Evolutionary conservation across 1,140 invertebrate species (phyloP), one percentile per base, ranked within the genome.

Genomic region (Pantala flavescens): DNA sequence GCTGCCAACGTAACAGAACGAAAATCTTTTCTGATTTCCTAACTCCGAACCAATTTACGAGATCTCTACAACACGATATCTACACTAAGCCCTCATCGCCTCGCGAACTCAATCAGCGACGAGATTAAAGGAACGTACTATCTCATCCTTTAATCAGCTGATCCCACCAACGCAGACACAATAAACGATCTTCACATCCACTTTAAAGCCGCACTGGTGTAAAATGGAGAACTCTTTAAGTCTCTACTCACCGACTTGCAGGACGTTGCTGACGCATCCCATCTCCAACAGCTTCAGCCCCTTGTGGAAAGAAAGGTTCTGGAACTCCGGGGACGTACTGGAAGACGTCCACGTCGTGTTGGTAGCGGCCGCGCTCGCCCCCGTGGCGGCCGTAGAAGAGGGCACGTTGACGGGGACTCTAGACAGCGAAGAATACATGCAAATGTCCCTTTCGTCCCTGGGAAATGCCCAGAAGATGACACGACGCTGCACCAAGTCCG

Each of bases 391-490:
- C 80, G 24, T 73, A 43, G 49, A 24, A 12, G 49, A 21, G 21
- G 43, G 49, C 70, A 73, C n/a, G 77, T 74, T 42, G 75, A 76
- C 42, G 74, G 82, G 84, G 72, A 81, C 81, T 78, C 87, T 85
- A 81, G 90, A 88, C 82, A 93, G 87, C 77, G 91, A 93, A 74
- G 91, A 93, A 83, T 95, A 94, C 91, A 94, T 94, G 82, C 90
- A 92, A 81, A 94, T 94, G 84, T 94, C 92, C 79, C 89, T 85
- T 83, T 94, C 92, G 83, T 93, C 90, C 78, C 93, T 84, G 76
- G 93, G 93, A 83, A 94, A 94, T 74, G 92, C 93, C 91, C 92
- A 94, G 85, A 89, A 94, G 80, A 95, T 92, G 81, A 94, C 91
- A 81, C 91, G 86, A 75, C 91, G 87, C 82, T 94, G 93, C 79